These are phyloP conservation scores for Coregonus sp. DNA, from an alignment of 2,797 vertebrate genomes.

Conservation along the genomic window DNA sequence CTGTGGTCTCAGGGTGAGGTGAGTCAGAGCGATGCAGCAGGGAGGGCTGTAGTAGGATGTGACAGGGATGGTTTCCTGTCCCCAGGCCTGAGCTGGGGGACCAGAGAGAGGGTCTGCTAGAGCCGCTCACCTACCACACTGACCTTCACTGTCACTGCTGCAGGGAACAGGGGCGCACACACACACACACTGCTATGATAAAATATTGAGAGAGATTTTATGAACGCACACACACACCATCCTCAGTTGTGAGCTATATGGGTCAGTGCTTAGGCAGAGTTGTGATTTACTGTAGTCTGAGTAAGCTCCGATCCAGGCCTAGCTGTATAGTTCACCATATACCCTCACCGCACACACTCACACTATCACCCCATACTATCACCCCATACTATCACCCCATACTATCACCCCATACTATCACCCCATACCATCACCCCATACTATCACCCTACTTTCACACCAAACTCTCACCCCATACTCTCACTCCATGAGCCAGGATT, in stretches of 20 bases:
- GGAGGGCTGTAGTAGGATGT: constrained; percentile 66
- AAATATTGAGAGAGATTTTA: not conserved
- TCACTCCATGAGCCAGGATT: no score
- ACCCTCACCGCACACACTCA: constrained; percentile 47
- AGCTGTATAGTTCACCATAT: not conserved
- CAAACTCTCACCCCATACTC: not conserved
- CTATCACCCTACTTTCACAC: not conserved
- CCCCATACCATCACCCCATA: constrained; percentile 12
- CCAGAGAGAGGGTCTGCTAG: constrained; percentile 58
- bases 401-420: constrained; percentile 21
- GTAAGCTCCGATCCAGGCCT: not conserved
- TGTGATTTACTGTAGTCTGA: constrained; percentile 14
- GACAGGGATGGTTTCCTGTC: constrained; percentile 78
- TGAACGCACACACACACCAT: constrained; percentile 1
- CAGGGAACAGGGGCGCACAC: constrained; percentile 19
- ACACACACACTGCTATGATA: not conserved
- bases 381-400: constrained; percentile 21
- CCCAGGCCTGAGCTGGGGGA: constrained; percentile 72
- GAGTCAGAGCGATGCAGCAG: constrained; percentile 41
- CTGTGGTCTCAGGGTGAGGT: constrained; percentile 5
- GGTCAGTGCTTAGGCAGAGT: constrained; percentile 67
- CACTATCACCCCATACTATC: constrained; percentile 44
- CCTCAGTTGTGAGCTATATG: constrained; percentile 30
- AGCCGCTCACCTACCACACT: constrained; percentile 66
- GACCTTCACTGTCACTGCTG: constrained; percentile 77